phyloP scores from a whole-genome alignment of 2,797 vertebrate species.

The Lindbergichthys nudifrons region DNA sequence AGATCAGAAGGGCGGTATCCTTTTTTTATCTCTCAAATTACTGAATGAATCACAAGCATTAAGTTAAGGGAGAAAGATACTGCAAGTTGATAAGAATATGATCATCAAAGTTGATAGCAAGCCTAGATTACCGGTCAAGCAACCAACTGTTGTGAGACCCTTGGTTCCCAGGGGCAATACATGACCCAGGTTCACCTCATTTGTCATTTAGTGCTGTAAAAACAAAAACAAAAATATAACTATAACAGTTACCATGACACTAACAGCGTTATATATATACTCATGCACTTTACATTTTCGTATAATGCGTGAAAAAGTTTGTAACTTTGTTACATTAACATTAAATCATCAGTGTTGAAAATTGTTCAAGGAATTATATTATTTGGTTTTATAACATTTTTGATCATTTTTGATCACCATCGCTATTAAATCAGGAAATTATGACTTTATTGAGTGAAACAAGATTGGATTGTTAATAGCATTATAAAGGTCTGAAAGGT shows the following conservation, averaged over 20 bases:
- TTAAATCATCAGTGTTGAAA: too few species aligned
- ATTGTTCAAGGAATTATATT: too few species aligned
- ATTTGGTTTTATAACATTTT: too few species aligned
- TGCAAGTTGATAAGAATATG: neutral
- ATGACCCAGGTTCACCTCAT: neutral
- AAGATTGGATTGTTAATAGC: neutral
- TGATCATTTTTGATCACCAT: too few species aligned
- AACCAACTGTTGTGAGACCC: neutral
- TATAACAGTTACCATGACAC: neutral
- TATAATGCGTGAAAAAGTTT: too few species aligned
- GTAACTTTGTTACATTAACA: too few species aligned
- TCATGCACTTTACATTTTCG: too few species aligned
- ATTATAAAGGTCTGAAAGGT: neutral
- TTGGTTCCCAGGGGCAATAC: neutral
- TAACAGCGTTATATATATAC: too few species aligned
- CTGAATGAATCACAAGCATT: constrained; percentile 17
- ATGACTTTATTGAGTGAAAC: too few species aligned
- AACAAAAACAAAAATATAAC: neutral
- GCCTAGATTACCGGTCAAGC: neutral
- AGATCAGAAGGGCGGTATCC: neutral
- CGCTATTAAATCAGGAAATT: too few species aligned
- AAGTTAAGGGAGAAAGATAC: neutral
- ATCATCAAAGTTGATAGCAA: neutral
- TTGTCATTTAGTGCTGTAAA: neutral
- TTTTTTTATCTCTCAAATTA: constrained; percentile 30